Evolutionary conservation across 2,888 invertebrate species (phyloP).

Genomic region (Eremobia ochroleuca): DNA sequence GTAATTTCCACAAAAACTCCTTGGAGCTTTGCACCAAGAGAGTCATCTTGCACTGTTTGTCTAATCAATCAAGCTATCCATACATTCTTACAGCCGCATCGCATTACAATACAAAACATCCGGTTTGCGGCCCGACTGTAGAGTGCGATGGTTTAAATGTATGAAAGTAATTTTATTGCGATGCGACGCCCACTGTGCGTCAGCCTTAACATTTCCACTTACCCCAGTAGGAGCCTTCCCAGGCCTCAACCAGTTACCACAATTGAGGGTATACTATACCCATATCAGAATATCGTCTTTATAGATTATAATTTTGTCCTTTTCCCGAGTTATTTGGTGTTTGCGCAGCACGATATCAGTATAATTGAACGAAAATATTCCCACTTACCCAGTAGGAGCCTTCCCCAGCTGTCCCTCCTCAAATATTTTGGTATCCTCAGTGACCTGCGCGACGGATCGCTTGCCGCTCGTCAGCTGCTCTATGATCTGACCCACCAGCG

Average conservation of each 20-base stretch:
- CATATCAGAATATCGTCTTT: not conserved
- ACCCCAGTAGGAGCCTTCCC: too few species aligned
- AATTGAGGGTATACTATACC: not conserved
- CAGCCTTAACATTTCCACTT: too few species aligned
- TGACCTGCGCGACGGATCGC: slow-evolving; percentile 93
- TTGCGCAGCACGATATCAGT: not conserved
- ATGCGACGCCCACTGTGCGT: too few species aligned
- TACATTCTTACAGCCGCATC: not conserved
- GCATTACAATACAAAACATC: not conserved
- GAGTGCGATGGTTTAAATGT: too few species aligned
- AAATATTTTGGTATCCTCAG: slow-evolving; percentile 96
- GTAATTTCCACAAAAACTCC: not conserved
- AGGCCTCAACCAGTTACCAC: not conserved
- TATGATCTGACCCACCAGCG: slow-evolving; percentile 94
- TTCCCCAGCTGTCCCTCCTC: slow-evolving; percentile 97
- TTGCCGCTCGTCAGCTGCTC: slow-evolving; percentile 96
- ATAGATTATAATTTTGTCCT: not conserved
- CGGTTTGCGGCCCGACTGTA: too few species aligned
- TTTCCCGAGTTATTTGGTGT: not conserved
- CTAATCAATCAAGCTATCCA: not conserved
- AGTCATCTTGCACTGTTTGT: not conserved
- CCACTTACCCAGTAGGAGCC: slow-evolving; percentile 95
- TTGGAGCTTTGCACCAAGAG: not conserved
- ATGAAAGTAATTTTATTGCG: too few species aligned
- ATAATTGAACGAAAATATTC: not conserved